Evolutionary conservation across 2,888 invertebrate genomes (phyloP).

Genomic region (Teleiodes luculella): DNA sequence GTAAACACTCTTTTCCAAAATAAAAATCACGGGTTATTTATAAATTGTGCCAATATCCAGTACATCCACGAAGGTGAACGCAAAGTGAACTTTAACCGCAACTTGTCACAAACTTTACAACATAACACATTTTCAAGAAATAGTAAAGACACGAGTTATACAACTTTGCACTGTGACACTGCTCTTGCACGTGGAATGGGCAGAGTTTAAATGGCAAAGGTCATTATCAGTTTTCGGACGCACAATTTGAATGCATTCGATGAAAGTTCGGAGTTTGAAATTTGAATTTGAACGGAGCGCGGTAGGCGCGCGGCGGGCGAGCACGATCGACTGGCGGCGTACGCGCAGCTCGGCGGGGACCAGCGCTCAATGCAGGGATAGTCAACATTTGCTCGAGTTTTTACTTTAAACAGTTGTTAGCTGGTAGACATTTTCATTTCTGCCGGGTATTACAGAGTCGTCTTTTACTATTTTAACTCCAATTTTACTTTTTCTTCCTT

Average conservation of each 20-base stretch:
- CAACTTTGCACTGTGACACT: conserved; percentile 42
- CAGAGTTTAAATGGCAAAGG: conserved; percentile 18
- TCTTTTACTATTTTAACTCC: no score
- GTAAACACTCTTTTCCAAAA: conserved; percentile 8
- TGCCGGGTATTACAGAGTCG: no score
- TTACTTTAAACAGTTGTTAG: not conserved
- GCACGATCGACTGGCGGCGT: conserved; percentile 69
- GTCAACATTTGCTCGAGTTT: conserved; percentile 33
- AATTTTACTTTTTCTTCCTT: no score
- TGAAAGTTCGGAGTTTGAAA: conserved; percentile 52
- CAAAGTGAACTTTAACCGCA: conserved; percentile 57
- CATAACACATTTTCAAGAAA: conserved; percentile 35
- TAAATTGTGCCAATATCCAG: conserved; percentile 39
- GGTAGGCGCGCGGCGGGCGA: conserved; percentile 50
- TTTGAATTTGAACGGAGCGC: conserved; percentile 43
- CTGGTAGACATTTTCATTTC: no score
- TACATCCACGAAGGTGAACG: conserved; percentile 40
- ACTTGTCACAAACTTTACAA: conserved; percentile 55
- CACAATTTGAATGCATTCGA: conserved; percentile 33
- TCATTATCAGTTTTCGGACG: conserved; percentile 30
- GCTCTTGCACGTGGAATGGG: conserved; percentile 25
- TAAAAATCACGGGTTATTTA: conserved; percentile 9
- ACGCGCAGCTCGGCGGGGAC: conserved; percentile 58
- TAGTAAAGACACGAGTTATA: conserved; percentile 28
- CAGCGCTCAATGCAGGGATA: conserved; percentile 44